Base-by-base conservation (phyloP, 2,797 vertebrate genomes). In the Phalloptychus januarius region DNA sequence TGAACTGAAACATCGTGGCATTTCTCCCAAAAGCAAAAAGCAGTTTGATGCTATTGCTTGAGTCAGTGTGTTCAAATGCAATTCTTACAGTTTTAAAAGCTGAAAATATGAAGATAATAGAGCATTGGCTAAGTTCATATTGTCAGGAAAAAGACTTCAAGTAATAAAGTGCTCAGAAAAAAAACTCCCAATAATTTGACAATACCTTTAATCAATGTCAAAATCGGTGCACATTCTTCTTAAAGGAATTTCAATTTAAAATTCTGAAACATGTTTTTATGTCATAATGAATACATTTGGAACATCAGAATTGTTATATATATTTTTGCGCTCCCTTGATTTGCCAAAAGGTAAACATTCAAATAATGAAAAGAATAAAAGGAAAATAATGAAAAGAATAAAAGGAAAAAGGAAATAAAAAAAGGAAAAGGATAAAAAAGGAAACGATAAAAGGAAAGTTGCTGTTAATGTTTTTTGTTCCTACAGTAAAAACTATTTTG, bases 401-500 rank as follows among this genome's bases (percentile, higher is more conserved):
- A 28, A 4, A 25, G n/a, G n/a, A n/a, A n/a, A n/a, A n/a, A n/a
- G n/a, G n/a, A n/a, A n/a, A n/a, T n/a, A n/a, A n/a, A n/a, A n/a
- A n/a, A n/a, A n/a, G n/a, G n/a, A n/a, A n/a, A n/a, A n/a, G n/a
- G n/a, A n/a, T n/a, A n/a, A n/a, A n/a, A n/a, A n/a, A n/a, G n/a
- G n/a, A n/a, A n/a, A n/a, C n/a, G n/a, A 31, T 31, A 28, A 28
- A 28, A 58, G 54, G 4, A n/a, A 58, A 58, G n/a, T 11, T 58
- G n/a, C 2, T 58, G 54, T 12, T 10, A 28, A 28, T 13, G 11
- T 13, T 31, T 58, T 28, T 58, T 13, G 7, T 1, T 48, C 18
- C 46, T 28, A 31, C 13, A 15, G 4, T 31, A 13, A 31, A 28
- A 31, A 5, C 10, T 1, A 31, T 58, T 92, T 92, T 78, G 48